Base-by-base conservation (phyloP, 2,113 vertebrate genomes). In the Leuciscus idus region DNA sequence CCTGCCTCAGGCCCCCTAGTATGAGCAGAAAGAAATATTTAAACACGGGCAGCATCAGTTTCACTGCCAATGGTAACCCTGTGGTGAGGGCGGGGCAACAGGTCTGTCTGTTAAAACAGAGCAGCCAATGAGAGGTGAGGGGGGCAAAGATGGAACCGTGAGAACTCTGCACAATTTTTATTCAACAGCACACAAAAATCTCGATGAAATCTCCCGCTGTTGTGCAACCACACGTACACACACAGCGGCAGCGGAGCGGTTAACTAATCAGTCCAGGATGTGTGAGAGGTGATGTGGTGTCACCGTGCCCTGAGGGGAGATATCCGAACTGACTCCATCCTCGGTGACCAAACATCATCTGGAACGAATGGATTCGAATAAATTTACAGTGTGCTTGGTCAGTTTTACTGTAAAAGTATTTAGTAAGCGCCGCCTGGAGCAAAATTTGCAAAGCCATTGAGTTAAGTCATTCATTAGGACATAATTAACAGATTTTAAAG, bases 181-280 rank as follows among this genome's bases (percentile, higher is more conserved):
- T 55, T 70, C 59, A 39, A 55, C 70, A 61, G 36, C 59, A 86
- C 83, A 81, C 28, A 84, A 81, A 85, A 83, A 70, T 15, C 43
- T 77, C 39, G 10, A 46, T 6, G 28, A 70, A 73, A 23, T 21
- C 78, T 68, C n/a, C 15, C 30, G 33, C 50, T 33, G 33, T 59
- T 81, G 70, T n/a, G 75, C 70, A 86, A 84, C 15, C 78, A 70
- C 57, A 83, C 23, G 52, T 61, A 81, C 73, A 84, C 57, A 59
- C 15, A 73, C 50, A 75, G 11, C 39, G 19, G 30, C 78, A 33
- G 83, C 26, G 23, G 84, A 88, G 81, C 57, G 62, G 85, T 80
- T 82, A 80, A 13, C 39, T 87, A 88, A 85, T 89, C 46, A 89
- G 85, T 86, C 83, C 88, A 87, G 68, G 83, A 87, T 89, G 88